Evolutionary conservation across 2,113 vertebrate genomes (phyloP).

Genomic region (Prunella fulvescens): DNA sequence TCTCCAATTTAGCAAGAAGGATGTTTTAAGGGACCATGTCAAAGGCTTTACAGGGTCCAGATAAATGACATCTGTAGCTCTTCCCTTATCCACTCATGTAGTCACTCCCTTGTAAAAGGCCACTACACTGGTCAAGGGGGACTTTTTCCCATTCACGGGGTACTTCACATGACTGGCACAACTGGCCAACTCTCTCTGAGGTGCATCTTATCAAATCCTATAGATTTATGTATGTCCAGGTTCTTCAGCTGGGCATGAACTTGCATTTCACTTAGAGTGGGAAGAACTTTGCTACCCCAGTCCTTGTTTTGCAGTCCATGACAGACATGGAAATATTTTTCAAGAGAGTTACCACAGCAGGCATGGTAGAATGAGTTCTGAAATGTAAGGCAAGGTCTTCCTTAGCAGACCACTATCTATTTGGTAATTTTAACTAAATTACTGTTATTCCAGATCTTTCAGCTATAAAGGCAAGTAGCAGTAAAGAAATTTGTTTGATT

Average conservation of each 20-base stretch:
- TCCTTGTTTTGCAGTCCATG: accelerated
- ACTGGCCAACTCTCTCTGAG: background rate
- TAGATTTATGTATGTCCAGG: background rate
- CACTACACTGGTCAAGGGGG: background rate
- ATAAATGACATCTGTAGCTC: background rate
- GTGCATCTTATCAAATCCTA: background rate
- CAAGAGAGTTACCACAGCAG: background rate
- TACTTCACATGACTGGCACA: background rate
- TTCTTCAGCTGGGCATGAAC: background rate
- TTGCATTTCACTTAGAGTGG: background rate
- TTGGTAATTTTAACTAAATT: background rate
- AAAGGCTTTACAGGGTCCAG: background rate
- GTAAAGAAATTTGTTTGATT: background rate
- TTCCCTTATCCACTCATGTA: background rate
- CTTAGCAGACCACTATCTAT: background rate
- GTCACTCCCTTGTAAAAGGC: background rate
- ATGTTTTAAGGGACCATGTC: background rate
- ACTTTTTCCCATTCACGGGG: background rate
- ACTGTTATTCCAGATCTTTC: background rate
- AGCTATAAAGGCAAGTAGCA: background rate
- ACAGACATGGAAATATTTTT: background rate
- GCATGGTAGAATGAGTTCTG: background rate
- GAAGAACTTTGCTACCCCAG: background rate
- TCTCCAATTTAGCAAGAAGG: background rate
- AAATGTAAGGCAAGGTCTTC: background rate